phyloP scores from a whole-genome alignment of 2,113 vertebrate species.

The Vanacampus margaritifer region DNA sequence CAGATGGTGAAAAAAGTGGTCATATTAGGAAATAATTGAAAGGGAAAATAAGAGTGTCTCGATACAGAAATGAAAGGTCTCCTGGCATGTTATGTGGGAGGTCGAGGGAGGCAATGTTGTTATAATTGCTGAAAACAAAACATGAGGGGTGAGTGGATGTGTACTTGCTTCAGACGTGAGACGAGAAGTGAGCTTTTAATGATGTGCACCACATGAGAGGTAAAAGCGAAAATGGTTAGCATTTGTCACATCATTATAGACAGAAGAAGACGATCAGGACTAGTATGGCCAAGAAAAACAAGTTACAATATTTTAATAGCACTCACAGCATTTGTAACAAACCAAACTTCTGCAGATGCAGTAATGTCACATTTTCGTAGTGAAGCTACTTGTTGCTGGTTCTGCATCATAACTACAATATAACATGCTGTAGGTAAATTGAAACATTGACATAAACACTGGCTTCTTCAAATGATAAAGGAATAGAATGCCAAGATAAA shows the following conservation, averaged over 20 bases:
- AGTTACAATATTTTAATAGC: neutral
- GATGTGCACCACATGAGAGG: neutral
- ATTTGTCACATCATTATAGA: neutral
- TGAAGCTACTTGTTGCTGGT: no score
- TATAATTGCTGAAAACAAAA: conserved; percentile 8
- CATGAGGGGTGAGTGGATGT: neutral
- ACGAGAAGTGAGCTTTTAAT: conserved; percentile 1
- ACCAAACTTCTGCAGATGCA: no score
- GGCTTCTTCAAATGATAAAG: no score
- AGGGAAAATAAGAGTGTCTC: conserved; percentile 1
- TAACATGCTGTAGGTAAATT: no score
- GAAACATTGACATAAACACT: no score
- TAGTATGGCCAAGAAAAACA: neutral
- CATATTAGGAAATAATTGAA: conserved; percentile 6
- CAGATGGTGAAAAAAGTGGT: conserved; percentile 1
- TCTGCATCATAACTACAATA: no score
- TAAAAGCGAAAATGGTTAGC: neutral
- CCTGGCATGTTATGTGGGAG: neutral
- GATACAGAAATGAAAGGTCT: conserved; percentile 7
- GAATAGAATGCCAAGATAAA: no score
- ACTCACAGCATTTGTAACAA: neutral
- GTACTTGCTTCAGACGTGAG: neutral
- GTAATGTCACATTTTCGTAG: no score
- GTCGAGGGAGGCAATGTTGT: neutral
- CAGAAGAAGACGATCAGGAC: neutral